Evolutionary conservation across 2,113 vertebrate genomes (phyloP).

Genomic region (Poeciliopsis occidentalis): DNA sequence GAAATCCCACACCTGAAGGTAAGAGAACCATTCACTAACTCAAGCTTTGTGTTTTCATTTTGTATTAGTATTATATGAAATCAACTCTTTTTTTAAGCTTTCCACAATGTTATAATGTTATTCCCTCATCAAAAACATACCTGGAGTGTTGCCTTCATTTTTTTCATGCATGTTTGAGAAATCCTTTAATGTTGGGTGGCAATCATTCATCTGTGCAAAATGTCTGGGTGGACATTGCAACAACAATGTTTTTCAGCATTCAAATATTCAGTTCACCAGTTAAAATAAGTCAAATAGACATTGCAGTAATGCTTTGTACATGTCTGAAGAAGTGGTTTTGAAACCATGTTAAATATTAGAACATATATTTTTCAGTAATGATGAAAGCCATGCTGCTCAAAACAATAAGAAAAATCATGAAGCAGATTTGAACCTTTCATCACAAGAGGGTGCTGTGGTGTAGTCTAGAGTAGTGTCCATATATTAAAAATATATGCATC

Average conservation of each 20-base stretch:
- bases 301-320: background rate
- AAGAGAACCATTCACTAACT: constrained; percentile 16
- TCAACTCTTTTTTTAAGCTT: no score
- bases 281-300: background rate
- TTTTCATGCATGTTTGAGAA: no score
- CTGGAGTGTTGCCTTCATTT: no score
- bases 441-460: background rate
- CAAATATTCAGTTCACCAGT: background rate
- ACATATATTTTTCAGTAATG: background rate
- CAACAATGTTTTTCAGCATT: background rate
- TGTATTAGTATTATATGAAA: no score
- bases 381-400: background rate
- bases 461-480: background rate
- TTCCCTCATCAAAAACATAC: no score
- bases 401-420: background rate
- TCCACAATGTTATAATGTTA: no score
- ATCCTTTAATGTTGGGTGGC: no score
- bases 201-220: no score
- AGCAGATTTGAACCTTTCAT: background rate
- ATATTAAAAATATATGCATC: background rate
- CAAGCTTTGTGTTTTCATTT: background rate
- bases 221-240: background rate
- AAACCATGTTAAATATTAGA: background rate
- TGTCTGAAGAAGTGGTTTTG: background rate
- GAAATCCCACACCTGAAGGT: constrained; percentile 91